Evolutionary conservation across 2,797 vertebrate species (phyloP), one percentile per base, ranked within the genome.

Genomic region (Scarus forsteni): DNA sequence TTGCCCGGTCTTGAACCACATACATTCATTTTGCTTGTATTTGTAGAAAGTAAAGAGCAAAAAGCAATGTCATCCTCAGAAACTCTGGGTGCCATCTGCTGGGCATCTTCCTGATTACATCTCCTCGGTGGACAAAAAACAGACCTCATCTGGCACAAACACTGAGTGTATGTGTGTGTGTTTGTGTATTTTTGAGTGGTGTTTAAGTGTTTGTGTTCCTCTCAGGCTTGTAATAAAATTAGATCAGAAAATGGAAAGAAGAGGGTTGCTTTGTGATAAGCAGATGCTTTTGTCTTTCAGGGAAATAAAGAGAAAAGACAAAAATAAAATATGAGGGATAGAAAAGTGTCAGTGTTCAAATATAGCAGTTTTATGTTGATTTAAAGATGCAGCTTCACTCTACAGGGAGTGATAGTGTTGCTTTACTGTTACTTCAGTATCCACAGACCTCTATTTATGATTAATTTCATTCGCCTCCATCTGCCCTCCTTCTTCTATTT

Each of bases 41-140:
- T 1, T 7, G 54, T 19, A n/a, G 9, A 1, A 48, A 14, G 11
- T 8, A 39, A 57, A 59, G 15, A 15, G 48, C 46, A 70, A 70
- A 62, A 46, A 77, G 69, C 64, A 65, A 15, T 19, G 74, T 82
- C 70, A 81, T 63, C 49, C 39, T 80, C 9, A 42, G 63, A 62
- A 64, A 63, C 15, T 70, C 52, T 73, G 62, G 50, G 42, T 73
- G 88, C 86, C 90, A 87, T 76, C 89, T 92, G 81, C 80, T 91
- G 92, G 88, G 1, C 73, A 19, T 69, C 50, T 16, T 55, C 27
- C 13, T 66, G 46, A 80, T 57, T 84, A 74, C 88, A 87, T 56
- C 38, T 18, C 19, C 53, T 50, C 63, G 44, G 54, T 55, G 57
- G 40, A n/a, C 48, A 60, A 56, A 63, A 45, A 45, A 10, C 42